Conservation (phyloP, 1,140 invertebrate species). For the Dendroctonus ponderosae region DNA sequence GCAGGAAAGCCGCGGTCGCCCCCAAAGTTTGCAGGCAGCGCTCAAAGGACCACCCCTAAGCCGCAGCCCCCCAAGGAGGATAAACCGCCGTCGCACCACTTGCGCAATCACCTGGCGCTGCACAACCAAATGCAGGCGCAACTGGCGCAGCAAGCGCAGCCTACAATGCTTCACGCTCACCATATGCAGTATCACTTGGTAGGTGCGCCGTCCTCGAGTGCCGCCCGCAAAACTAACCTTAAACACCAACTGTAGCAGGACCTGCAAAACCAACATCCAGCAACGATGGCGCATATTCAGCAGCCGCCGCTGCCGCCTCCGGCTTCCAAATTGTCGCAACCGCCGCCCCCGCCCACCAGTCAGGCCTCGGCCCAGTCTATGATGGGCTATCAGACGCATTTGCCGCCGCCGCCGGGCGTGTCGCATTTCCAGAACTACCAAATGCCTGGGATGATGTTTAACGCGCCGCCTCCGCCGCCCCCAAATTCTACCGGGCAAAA, state of each 20-base stretch:
- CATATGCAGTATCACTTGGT: conserved; percentile 3
- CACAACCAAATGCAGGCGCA: conserved; percentile 5
- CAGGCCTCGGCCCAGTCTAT: conserved; percentile 6
- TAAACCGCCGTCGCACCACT: background rate
- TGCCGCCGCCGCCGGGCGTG: conserved; percentile 26
- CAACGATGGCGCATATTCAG: conserved; percentile 1
- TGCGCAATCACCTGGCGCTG: no score
- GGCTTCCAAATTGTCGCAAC: conserved; percentile 8
- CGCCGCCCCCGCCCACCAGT: conserved; percentile 27
- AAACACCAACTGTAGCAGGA: background rate
- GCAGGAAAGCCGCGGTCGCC: background rate
- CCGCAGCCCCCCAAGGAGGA: background rate
- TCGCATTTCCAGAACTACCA: conserved; percentile 35
- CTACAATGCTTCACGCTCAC: background rate
- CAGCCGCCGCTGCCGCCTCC: conserved; percentile 10
- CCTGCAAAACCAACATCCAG: conserved; percentile 1
- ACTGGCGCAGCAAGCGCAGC: background rate
- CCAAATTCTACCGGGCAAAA: conserved; percentile 32
- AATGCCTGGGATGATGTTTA: conserved; percentile 45
- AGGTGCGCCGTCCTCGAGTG: background rate
- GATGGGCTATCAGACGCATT: conserved; percentile 24
- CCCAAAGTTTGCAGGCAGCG: background rate
- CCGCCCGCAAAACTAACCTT: background rate
- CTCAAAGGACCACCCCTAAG: no score
- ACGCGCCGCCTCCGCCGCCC: conserved; percentile 44